Conservation (phyloP, 2,797 vertebrate species). For the Enteromius afrohamiltoni region DNA sequence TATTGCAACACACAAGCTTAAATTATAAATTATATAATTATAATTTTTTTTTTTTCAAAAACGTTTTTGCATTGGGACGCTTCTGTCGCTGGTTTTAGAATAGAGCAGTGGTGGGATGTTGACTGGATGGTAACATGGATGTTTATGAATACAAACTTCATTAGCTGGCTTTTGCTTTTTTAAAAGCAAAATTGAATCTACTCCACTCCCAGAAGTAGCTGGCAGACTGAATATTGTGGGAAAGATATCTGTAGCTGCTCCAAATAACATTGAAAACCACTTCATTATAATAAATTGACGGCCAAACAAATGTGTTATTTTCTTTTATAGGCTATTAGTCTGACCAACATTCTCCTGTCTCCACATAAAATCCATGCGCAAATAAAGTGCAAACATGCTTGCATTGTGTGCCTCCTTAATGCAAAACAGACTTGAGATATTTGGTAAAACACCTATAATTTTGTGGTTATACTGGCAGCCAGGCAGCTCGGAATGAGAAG, state of each 20-base stretch:
- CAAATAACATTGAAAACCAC: conserved; percentile 9
- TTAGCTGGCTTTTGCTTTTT: conserved; percentile 15
- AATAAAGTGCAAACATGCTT: conserved; percentile 35
- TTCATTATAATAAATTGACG: conserved; percentile 8
- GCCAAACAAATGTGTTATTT: conserved; percentile 44
- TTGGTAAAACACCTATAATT: conserved; percentile 33
- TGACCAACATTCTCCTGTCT: conserved; percentile 31
- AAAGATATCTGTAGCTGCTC: conserved; percentile 1
- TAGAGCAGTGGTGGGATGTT: neutral
- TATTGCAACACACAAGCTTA: too few relatives aligned
- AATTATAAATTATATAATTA: too few relatives aligned
- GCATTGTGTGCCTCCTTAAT: conserved; percentile 34
- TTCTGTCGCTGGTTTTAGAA: neutral
- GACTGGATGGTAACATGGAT: neutral
- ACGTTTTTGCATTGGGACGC: neutral
- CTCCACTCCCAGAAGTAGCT: neutral
- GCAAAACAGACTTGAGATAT: conserved; percentile 48
- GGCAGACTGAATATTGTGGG: conserved; percentile 1
- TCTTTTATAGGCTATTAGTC: conserved; percentile 48
- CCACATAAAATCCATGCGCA: conserved; percentile 42
- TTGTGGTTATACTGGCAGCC: neutral
- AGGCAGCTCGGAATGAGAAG: neutral
- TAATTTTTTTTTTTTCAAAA: neutral
- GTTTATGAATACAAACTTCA: neutral
- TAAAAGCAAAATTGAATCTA: neutral